Percentiles rank a stretch among this genome's conserved stretches.
Conservation (phyloP, 2,797 vertebrate genomes). For the Sebastes itinus region DNA sequence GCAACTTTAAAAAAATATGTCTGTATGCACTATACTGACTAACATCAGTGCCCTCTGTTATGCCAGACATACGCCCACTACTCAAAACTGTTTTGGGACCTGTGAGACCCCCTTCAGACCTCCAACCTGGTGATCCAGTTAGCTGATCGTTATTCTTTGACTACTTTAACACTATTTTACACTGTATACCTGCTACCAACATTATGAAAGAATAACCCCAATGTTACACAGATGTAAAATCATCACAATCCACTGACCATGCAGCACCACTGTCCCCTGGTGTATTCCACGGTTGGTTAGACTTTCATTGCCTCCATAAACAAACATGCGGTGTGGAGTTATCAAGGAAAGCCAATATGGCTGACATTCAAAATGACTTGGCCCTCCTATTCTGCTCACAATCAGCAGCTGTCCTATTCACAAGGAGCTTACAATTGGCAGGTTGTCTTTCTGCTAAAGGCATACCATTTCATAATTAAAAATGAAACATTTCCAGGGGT, state of each 20-base stretch:
- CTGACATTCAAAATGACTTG: conserved; percentile 72
- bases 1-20: too few relatives aligned
- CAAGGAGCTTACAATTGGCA: conserved; percentile 42
- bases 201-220: not conserved
- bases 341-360: conserved; percentile 69
- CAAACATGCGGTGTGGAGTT: conserved; percentile 63
- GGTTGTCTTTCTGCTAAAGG: conserved; percentile 30
- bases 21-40: too few relatives aligned
- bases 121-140: not conserved
- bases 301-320: conserved; percentile 67
- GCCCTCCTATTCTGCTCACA: conserved; percentile 55
- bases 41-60: too few relatives aligned
- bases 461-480: conserved; percentile 64
- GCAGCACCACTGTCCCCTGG: conserved; percentile 10
- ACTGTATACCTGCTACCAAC: not conserved
- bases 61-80: not conserved
- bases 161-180: not conserved
- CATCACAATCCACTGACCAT: conserved; percentile 5
- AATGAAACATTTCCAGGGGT: conserved; percentile 48
- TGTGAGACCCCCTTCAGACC: not conserved
- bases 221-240: conserved; percentile 22
- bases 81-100: not conserved
- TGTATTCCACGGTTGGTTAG: conserved; percentile 56
- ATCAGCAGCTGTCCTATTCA: conserved; percentile 69
- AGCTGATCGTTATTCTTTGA: not conserved